These are phyloP conservation scores for Gonatopus flavifemur DNA, from an alignment of 1,140 invertebrate species.

Conservation along the genomic window DNA sequence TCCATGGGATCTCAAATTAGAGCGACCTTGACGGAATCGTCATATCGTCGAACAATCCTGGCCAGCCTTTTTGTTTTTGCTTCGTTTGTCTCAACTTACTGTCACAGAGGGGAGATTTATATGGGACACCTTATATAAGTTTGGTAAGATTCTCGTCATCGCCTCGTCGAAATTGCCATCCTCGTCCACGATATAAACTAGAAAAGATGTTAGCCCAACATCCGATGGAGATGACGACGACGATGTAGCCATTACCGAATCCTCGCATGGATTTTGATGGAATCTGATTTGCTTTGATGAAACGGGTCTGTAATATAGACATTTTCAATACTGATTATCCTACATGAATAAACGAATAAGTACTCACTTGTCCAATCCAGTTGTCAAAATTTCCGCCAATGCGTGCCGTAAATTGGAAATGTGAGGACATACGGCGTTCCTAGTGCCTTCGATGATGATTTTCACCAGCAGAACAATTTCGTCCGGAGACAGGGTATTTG, in stretches of 20 bases:
- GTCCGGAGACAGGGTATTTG: conserved; percentile 18
- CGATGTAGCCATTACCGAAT: conserved; percentile 11
- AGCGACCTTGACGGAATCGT: no score
- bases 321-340: not conserved
- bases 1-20: no score
- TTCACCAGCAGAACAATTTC: conserved; percentile 39
- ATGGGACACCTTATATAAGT: conserved; percentile 33
- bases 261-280: conserved; percentile 39
- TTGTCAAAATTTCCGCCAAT: conserved; percentile 35
- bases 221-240: conserved; percentile 22
- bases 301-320: conserved; percentile 34
- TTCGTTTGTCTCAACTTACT: conserved; percentile 21
- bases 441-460: conserved; percentile 41
- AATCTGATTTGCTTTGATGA: conserved; percentile 39
- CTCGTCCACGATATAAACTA: conserved; percentile 46
- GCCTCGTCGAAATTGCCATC: conserved; percentile 40
- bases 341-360: not conserved
- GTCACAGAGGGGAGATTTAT: conserved; percentile 15
- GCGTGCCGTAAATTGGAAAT: conserved; percentile 29
- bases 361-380: conserved; percentile 40
- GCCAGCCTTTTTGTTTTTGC: not conserved
- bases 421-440: conserved; percentile 38
- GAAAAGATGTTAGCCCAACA: conserved; percentile 31
- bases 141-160: conserved; percentile 47
- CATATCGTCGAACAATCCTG: not conserved